These are phyloP conservation scores for Tetrao urogallus DNA, from an alignment of 2,113 vertebrate genomes.

Conservation along the genomic window DNA sequence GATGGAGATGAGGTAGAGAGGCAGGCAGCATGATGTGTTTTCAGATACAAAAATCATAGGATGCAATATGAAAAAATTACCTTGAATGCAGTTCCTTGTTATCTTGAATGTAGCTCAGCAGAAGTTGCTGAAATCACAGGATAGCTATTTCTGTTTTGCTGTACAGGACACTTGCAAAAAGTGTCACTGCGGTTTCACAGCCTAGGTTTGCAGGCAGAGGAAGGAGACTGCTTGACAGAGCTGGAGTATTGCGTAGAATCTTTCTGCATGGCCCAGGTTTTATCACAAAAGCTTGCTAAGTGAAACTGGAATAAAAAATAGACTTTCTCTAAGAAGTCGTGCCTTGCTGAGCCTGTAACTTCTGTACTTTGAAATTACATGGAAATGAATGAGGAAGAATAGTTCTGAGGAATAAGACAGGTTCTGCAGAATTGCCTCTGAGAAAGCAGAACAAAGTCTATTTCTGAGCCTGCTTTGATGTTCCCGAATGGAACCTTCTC, in stretches of 20 bases:
- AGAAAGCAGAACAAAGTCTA: neutral
- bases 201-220: neutral
- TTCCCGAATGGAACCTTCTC: neutral
- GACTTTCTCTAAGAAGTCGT: neutral
- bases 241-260: neutral
- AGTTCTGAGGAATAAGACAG: constrained; percentile 4
- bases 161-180: neutral
- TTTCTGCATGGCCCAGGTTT: neutral
- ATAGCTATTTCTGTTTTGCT: constrained; percentile 6
- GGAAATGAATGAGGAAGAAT: neutral
- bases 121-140: neutral
- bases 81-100: neutral
- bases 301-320: neutral
- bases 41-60: neutral
- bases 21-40: neutral
- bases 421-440: neutral
- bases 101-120: neutral
- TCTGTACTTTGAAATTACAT: neutral
- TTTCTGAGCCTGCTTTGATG: neutral
- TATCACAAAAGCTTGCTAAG: constrained; percentile 6
- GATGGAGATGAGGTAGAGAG: neutral
- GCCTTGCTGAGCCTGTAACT: neutral
- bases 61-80: neutral
- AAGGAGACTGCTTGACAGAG: neutral
- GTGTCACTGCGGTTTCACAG: neutral